Percentiles rank a stretch among this genome's conserved stretches.
Conservation (phyloP, 2,113 vertebrate genomes). For the Petromus typicus region DNA sequence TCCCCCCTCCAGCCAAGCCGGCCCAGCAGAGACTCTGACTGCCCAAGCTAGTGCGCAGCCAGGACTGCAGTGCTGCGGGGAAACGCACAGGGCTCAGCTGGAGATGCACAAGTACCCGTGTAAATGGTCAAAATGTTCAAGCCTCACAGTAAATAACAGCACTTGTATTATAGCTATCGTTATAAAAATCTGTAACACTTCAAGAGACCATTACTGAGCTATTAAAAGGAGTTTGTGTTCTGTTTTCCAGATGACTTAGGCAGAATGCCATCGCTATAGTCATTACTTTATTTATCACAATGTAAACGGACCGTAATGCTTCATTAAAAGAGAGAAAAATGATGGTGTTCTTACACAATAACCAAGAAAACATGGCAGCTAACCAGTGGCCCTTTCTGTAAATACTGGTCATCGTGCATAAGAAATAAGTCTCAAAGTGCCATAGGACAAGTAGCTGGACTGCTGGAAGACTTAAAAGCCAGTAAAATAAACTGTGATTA, state of each 20-base stretch:
- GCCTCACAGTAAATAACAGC: conserved; percentile 80
- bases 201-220: conserved; percentile 83
- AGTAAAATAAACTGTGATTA: background rate
- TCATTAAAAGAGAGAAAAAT: conserved; percentile 86
- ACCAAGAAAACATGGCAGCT: conserved; percentile 2
- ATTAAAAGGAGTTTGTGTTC: conserved; percentile 84
- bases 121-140: conserved; percentile 53
- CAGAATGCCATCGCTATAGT: conserved; percentile 80
- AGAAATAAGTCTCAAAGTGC: background rate
- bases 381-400: background rate
- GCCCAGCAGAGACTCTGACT: background rate
- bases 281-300: conserved; percentile 87
- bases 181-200: conserved; percentile 84
- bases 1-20: background rate
- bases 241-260: conserved; percentile 83
- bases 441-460: background rate
- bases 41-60: accelerated
- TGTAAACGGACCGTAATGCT: conserved; percentile 86
- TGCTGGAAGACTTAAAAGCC: background rate
- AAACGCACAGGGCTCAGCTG: background rate
- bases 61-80: accelerated
- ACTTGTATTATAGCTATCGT: conserved; percentile 79
- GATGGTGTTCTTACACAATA: conserved; percentile 64
- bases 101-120: background rate
- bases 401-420: background rate